Conservation (phyloP, 1,140 invertebrate species). For the Grapholita molesta region DNA sequence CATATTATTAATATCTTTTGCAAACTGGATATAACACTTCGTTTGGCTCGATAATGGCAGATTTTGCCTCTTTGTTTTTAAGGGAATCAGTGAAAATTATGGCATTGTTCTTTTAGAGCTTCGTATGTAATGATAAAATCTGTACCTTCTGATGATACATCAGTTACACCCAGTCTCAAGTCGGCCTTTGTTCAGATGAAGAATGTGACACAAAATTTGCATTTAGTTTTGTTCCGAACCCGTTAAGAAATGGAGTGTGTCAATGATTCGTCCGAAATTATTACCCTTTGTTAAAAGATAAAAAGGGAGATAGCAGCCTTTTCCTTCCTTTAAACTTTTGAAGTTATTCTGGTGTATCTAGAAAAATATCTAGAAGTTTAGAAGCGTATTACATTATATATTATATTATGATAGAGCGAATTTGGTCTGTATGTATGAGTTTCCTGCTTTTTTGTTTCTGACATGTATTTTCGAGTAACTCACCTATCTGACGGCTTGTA, state of each 20-base stretch:
- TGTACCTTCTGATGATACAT: conserved; percentile 8
- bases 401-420: no score
- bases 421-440: no score
- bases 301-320: background rate
- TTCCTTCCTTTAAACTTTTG: background rate
- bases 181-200: background rate
- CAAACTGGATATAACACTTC: background rate
- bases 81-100: conserved; percentile 3
- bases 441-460: no score
- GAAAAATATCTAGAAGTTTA: no score
- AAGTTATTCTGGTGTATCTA: no score
- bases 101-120: conserved; percentile 8
- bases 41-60: background rate
- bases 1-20: background rate
- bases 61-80: conserved; percentile 2
- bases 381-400: no score
- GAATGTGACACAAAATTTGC: conserved; percentile 10
- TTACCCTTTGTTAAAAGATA: background rate
- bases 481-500: no score
- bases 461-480: no score
- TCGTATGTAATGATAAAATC: background rate
- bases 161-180: conserved; percentile 8
- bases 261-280: conserved; percentile 6
- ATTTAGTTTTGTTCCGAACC: background rate
- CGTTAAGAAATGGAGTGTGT: background rate